Base-by-base conservation (phyloP, 2,113 vertebrate genomes). In the Sisor rabdophorus region DNA sequence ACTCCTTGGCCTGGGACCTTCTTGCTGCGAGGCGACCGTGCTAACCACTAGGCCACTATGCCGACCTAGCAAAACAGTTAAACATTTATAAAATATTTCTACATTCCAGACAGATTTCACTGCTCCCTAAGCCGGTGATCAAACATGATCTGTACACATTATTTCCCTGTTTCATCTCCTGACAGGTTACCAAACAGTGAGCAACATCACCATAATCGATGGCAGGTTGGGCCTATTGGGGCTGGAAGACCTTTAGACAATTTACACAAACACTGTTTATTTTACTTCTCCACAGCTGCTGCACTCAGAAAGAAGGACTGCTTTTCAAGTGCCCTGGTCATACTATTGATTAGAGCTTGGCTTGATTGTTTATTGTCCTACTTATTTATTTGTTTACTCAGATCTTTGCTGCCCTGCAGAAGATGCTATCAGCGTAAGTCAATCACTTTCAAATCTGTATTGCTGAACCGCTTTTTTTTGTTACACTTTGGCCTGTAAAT, bases 201-300 rank as follows among this genome's bases (percentile, higher is more conserved):
- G 71, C 47, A 50, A 20, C 73, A 81, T 84, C 82, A 82, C 74
- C 81, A 84, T 84, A 85, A 85, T 87, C 86, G 64, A 85, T 85
- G 77, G 32, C 86, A 79, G 83, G 81, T 81, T 79, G 73, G 78
- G 75, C 71, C 77, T 40, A 20, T 73, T 63, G 80, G 77, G 80
- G 65, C 75, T 82, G 78, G 69, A 76, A 79, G 85, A 77, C 85
- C 85, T 84, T 84, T 86, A 80, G 80, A 79, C 79, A 76, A 80
- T 83, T 84, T 86, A 80, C 82, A 79, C 79, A 76, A 80, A 77
- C 61, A 58, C 54, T 71, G 78, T 84, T 84, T 84, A 77, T 79
- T 81, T 83, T 81, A 80, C 36, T 79, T 70, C 48, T 77, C 24
- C 40, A 53, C 11, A 44, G 77, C 60, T 36, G 22, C 24, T 10